Evolutionary conservation across 2,888 invertebrate species (phyloP).

Genomic region (Leucophenga montana): DNA sequence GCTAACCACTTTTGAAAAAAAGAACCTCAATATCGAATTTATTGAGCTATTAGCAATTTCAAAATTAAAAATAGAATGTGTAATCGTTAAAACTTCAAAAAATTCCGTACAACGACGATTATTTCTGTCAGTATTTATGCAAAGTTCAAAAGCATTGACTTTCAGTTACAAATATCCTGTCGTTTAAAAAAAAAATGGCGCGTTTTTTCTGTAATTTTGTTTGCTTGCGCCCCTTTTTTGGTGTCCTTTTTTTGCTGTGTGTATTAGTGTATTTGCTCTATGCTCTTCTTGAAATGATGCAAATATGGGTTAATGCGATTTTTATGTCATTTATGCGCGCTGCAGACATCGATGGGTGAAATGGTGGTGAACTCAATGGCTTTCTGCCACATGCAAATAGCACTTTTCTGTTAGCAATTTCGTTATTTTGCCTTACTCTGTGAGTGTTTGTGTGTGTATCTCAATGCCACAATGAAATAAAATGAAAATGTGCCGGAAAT

Average conservation of each 20-base stretch:
- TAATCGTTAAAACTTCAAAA: too few relatives aligned
- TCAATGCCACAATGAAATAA: too few relatives aligned
- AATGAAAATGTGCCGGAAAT: conserved; percentile 3
- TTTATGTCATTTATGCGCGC: conserved; percentile 60
- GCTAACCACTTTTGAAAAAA: too few relatives aligned
- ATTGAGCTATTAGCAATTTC: too few relatives aligned
- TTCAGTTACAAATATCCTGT: conserved; percentile 32
- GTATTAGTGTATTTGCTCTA: not conserved
- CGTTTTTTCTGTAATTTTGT: conserved; percentile 53
- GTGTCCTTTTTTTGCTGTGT: conserved; percentile 1
- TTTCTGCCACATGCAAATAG: conserved; percentile 35
- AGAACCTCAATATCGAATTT: too few relatives aligned
- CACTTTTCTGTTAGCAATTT: conserved; percentile 43
- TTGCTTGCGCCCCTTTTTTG: conserved; percentile 41
- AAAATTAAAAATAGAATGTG: too few relatives aligned
- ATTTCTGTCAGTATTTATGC: not conserved
- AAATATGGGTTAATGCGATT: conserved; percentile 67
- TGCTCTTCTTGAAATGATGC: conserved; percentile 47
- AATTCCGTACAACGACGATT: too few relatives aligned
- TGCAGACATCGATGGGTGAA: conserved; percentile 17
- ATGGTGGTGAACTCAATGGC: not conserved
- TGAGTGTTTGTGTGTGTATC: conserved; percentile 25
- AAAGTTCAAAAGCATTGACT: not conserved
- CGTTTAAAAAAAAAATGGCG: not conserved
- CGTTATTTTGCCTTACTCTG: conserved; percentile 31